A percentile compares a stretch with the other conserved stretches of the same genome.
Conservation (phyloP, 2,797 vertebrate genomes). For the Hyperoplus immaculatus region DNA sequence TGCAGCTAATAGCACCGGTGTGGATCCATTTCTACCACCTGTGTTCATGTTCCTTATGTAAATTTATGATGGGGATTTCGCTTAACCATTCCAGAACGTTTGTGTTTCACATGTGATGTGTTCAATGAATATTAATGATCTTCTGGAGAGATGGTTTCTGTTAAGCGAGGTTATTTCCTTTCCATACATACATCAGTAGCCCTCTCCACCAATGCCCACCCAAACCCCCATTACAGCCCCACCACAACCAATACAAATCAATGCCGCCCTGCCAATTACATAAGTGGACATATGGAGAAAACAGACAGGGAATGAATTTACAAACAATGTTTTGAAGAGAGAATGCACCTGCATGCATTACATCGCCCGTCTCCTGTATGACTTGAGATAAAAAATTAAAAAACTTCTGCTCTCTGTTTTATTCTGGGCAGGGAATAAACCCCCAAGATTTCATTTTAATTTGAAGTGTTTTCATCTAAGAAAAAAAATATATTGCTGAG, state of each 20-base stretch:
- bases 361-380: neutral
- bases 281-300: constrained; percentile 41
- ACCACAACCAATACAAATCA: constrained; percentile 37
- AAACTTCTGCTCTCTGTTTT: neutral
- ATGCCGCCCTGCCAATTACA: constrained; percentile 34
- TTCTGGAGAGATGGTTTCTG: constrained; percentile 44
- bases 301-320: constrained; percentile 20
- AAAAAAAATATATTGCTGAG: neutral
- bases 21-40: constrained; percentile 11
- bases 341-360: neutral
- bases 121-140: constrained; percentile 72
- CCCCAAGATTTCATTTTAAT: neutral
- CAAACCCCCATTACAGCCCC: constrained; percentile 32
- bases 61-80: constrained; percentile 21
- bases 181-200: constrained; percentile 34
- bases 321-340: constrained; percentile 13
- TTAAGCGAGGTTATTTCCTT: constrained; percentile 63
- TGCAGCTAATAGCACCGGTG: neutral
- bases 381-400: neutral
- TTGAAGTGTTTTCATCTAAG: neutral
- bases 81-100: constrained; percentile 7
- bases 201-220: constrained; percentile 32
- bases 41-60: constrained; percentile 32
- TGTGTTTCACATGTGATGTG: constrained; percentile 28
- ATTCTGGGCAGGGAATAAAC: neutral